Conservation (phyloP, 2,888 invertebrate species). For the Flexamia atlantica region DNA sequence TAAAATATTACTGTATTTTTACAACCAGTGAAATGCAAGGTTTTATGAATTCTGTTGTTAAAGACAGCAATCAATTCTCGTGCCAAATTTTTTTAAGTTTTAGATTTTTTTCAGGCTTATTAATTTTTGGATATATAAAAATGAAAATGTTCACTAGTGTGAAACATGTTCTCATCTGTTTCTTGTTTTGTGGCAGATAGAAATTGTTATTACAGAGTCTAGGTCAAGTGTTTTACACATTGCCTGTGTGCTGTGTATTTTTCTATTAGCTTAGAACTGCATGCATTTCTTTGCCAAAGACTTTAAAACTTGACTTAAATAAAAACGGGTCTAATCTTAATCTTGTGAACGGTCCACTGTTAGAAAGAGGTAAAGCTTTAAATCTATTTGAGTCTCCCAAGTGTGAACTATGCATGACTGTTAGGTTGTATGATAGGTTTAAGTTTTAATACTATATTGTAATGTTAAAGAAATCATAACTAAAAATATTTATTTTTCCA, state of each 20-base stretch:
- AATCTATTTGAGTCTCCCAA: neutral
- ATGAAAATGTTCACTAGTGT: neutral
- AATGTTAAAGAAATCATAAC: constrained; percentile 53
- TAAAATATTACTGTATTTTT: too few species aligned
- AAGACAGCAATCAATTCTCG: neutral
- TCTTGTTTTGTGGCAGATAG: too few species aligned
- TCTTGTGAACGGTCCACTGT: constrained; percentile 23
- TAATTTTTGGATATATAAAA: neutral
- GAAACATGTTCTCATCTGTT: too few species aligned
- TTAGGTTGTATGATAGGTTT: constrained; percentile 33
- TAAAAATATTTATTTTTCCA: constrained; percentile 56
- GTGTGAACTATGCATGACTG: neutral
- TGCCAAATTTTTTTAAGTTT: neutral
- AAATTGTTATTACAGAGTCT: too few species aligned
- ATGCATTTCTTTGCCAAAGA: constrained; percentile 49
- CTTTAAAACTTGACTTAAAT: constrained; percentile 27
- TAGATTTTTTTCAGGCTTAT: neutral
- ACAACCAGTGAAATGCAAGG: too few species aligned
- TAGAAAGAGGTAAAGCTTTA: constrained; percentile 22
- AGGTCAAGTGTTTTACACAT: constrained; percentile 3
- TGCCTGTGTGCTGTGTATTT: neutral
- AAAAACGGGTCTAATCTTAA: constrained; percentile 47
- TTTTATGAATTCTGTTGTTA: too few species aligned
- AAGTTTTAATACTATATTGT: constrained; percentile 47
- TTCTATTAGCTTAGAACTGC: constrained; percentile 30